Percentiles rank a stretch among this genome's conserved stretches.
Conservation (phyloP, 2,797 vertebrate genomes). For the Serranus cabrilla region DNA sequence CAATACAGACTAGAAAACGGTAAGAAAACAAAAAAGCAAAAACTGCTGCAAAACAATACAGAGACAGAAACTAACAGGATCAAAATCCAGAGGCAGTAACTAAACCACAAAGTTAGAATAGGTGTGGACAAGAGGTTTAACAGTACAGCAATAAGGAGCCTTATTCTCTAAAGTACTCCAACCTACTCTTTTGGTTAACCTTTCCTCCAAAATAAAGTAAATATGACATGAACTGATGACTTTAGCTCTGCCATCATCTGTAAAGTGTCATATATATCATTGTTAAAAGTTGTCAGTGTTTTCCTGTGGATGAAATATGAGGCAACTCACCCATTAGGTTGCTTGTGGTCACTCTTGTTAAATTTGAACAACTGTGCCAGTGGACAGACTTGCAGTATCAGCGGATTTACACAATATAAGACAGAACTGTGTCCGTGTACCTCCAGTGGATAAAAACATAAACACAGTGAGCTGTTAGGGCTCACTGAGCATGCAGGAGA, state of each 20-base stretch:
- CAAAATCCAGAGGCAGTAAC: constrained; percentile 30
- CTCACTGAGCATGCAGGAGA: not conserved
- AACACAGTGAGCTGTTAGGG: not conserved
- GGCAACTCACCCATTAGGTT: not conserved
- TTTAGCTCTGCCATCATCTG: not conserved
- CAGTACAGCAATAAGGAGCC: not conserved
- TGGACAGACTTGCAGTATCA: not conserved
- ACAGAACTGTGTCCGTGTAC: constrained; percentile 7
- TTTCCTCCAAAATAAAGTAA: not conserved
- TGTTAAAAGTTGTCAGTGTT: not conserved
- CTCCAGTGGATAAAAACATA: constrained; percentile 8
- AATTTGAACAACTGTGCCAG: constrained; percentile 10
- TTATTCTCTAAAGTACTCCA: not conserved
- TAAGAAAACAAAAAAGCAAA: not conserved
- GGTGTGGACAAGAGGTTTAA: not conserved
- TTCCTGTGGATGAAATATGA: not conserved
- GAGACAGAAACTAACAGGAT: constrained; percentile 10
- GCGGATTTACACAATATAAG: not conserved
- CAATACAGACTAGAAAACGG: constrained; percentile 15
- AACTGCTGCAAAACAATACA: constrained; percentile 13
- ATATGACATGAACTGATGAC: not conserved
- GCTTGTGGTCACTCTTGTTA: constrained; percentile 10
- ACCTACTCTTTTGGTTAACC: not conserved
- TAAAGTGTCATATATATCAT: not conserved
- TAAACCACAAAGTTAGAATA: constrained; percentile 16